These are phyloP conservation scores for Drosophila funebris DNA, from an alignment of 1,140 invertebrate species.

Conservation along the genomic window DNA sequence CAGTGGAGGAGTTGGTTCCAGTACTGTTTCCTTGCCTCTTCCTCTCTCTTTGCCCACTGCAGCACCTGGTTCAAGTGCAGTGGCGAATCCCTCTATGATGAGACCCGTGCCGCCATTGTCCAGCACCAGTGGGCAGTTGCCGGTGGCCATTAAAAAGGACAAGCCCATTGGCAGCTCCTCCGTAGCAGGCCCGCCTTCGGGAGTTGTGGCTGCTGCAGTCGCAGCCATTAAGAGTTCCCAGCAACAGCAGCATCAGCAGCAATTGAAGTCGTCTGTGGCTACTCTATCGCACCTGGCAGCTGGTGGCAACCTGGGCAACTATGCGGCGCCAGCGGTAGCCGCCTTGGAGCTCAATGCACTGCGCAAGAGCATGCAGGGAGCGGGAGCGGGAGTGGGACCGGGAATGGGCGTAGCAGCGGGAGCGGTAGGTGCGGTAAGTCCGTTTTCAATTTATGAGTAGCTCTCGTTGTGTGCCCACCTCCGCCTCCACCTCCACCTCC, in stretches of 20 bases:
- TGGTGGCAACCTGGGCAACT: conserved; percentile 50
- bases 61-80: not conserved
- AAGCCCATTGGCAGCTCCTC: conserved; percentile 22
- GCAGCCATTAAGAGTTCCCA: conserved; percentile 59
- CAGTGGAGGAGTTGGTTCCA: conserved; percentile 16
- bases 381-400: conserved; percentile 30
- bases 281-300: conserved; percentile 59
- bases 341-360: conserved; percentile 67
- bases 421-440: conserved; percentile 75
- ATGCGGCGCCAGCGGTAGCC: conserved; percentile 33
- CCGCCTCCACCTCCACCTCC: conserved; percentile 45
- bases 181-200: conserved; percentile 22
- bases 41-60: not conserved
- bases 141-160: conserved; percentile 27
- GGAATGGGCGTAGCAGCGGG: conserved; percentile 38
- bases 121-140: conserved; percentile 31
- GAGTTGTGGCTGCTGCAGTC: conserved; percentile 53
- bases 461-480: conserved; percentile 58
- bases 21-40: not conserved
- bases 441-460: conserved; percentile 77
- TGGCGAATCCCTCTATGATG: conserved; percentile 35
- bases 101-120: conserved; percentile 63
- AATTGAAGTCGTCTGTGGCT: conserved; percentile 52
- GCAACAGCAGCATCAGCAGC: conserved; percentile 57
- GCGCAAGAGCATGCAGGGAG: conserved; percentile 68